Base-by-base conservation (phyloP, 2,113 vertebrate species). In the Chaenogobius annularis region DNA sequence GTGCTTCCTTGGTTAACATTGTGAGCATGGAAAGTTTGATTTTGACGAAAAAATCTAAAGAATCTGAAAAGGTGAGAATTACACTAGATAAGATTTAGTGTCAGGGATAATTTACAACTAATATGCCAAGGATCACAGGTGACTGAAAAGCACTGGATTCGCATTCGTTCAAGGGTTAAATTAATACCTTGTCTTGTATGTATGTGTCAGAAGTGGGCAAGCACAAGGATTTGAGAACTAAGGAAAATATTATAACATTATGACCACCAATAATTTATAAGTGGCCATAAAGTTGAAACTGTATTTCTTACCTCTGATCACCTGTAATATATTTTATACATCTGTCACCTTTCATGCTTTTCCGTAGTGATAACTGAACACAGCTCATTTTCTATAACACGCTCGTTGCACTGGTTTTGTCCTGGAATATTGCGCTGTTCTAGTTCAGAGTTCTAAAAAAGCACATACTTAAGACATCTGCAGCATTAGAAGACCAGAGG, bases 1-100 rank as follows among this genome's bases (percentile, higher is more conserved):
- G 64, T 65, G 26, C 76, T 37, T 68, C 44, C 44, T 46, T 56
- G 58, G 10, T 31, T 19, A 63, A 19, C 59, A 40, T 63, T 12
- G 12, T 10, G 15, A 40, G 17, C 35, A 1, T n/a, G n/a, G 8
- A 63, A 63, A 63, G 56, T 59, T 59, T 59, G 14, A 37, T 35
- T 62, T 62, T 62, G 59, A 62, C 59, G 1, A 62, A 35, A 62
- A 62, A 83, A 59, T 23, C 1, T 23, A 7, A 6, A n/a, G 1
- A 52, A 52, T 54, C 22, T 14, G 55, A 12, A 14, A 23, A 58
- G 55, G 5, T 58, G 55, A 11, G 55, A 12, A 23, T 58, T 58
- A 14, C 23, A 58, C 55, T 40, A 3, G 37, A 40, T 3, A 40
- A 22, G n/a, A 23, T 55, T 55, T 22, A 12, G 54, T 55, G 22